Evolutionary conservation across 1,140 invertebrate genomes (phyloP).

Genomic region (Aphelenchoides fujianensis): DNA sequence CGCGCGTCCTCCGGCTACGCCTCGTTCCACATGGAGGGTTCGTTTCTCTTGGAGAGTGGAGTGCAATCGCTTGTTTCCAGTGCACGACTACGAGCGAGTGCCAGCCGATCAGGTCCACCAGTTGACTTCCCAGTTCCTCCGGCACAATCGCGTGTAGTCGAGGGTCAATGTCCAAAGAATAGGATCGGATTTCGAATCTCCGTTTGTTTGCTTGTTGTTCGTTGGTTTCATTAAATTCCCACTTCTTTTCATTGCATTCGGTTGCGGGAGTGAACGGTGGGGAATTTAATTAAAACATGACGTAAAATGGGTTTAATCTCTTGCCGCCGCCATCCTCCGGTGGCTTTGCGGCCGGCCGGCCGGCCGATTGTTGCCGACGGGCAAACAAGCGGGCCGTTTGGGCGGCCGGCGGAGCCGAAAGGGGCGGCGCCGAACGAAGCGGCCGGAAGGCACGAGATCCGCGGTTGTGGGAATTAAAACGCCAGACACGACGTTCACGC

Average conservation of each 20-base stretch:
- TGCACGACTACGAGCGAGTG: conserved; percentile 14
- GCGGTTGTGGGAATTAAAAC: background rate
- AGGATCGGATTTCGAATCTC: no score
- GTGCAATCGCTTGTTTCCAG: no score
- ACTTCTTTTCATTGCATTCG: background rate
- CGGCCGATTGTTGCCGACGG: background rate
- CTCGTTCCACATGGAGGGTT: conserved; percentile 12
- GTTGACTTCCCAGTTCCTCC: background rate
- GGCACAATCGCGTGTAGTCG: no score
- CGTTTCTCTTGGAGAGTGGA: no score
- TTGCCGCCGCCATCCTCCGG: background rate
- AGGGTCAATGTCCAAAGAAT: no score
- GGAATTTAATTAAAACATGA: background rate
- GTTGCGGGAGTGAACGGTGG: background rate
- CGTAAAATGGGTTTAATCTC: background rate
- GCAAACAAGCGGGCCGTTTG: background rate
- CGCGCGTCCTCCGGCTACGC: conserved; percentile 1
- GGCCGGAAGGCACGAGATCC: background rate
- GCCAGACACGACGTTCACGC: background rate
- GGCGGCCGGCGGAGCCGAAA: background rate
- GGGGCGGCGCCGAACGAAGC: background rate
- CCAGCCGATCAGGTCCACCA: background rate
- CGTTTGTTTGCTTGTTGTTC: background rate
- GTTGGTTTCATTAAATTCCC: background rate
- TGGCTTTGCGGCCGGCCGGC: background rate